These are phyloP conservation scores for Hydra vulgaris DNA, from an alignment of 30 jellyfish, hydroid and myxozoan species.

Conservation along the genomic window DNA sequence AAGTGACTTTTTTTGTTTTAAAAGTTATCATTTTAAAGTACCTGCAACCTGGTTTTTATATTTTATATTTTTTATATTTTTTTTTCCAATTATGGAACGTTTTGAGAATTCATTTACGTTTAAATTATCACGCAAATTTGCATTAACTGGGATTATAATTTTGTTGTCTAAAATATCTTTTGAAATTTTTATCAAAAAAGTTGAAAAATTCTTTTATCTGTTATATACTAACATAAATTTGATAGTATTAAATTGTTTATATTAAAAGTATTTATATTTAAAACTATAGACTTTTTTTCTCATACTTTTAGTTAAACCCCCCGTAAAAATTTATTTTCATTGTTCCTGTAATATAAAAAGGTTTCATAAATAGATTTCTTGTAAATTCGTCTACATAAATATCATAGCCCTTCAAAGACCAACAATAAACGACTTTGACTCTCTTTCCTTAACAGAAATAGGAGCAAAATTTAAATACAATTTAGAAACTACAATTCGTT, in stretches of 20 bases:
- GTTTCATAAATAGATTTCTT: not conserved
- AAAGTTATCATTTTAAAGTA: not conserved
- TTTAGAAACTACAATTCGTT: not conserved
- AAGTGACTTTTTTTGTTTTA: not conserved
- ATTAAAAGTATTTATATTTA: too few relatives aligned
- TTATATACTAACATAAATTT: too few relatives aligned
- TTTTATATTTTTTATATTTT: too few relatives aligned
- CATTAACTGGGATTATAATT: not conserved
- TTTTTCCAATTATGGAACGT: not conserved
- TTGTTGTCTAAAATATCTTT: not conserved
- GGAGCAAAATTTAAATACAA: conserved; percentile 8
- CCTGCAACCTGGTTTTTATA: not conserved
- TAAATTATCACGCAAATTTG: not conserved
- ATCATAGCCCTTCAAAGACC: not conserved
- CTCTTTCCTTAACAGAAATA: not conserved
- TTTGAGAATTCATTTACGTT: not conserved
- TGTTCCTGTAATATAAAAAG: not conserved
- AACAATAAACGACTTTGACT: not conserved
- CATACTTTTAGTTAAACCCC: not conserved
- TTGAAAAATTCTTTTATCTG: too few relatives aligned
- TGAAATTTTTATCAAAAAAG: not conserved
- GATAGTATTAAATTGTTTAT: not conserved
- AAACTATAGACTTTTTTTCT: not conserved
- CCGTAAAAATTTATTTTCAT: not conserved
- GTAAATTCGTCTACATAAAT: not conserved